Base-by-base conservation (phyloP, 2,888 invertebrate genomes). In the Strigamia transsilvanica region DNA sequence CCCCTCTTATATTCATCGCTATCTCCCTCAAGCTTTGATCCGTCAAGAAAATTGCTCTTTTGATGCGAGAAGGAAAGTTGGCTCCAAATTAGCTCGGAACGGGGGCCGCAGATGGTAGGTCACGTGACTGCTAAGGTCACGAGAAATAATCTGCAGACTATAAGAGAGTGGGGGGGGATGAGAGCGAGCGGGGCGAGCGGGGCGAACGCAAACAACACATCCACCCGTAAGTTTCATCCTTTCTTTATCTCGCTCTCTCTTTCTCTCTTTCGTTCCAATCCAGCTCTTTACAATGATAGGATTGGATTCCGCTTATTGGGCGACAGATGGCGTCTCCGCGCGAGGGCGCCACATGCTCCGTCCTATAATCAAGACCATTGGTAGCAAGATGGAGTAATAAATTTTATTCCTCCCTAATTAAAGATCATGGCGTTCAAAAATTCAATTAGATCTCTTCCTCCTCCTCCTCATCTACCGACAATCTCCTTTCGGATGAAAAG, bases 361-460 rank as follows among this genome's bases (percentile, higher is more conserved):
- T 73, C 23, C 73, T 73, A 73, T 73, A 73, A 73, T 73, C 73
- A 73, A 73, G 73, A 73, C 73, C 73, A 73, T 73, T 73, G 73
- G 73, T 73, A 73, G 73, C 73, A 73, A 73, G 73, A 73, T 73
- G 73, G 73, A 73, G 73, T 73, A 66, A 66, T 66, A 66, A 66
- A 32, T 73, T 73, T 73, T 73, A 73, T 73, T 73, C 13, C 27
- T 73, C 73, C 73, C 73, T 73, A 73, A 73, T 73, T 73, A 73
- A 73, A 73, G 73, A 73, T 73, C 73, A 73, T 73, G 73, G 32
- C 73, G 73, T 73, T 73, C 73, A 73, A 73, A 73, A 73, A 73
- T 73, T 73, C 73, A 73, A 73, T 73, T 73, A 73, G 27, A 73
- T 73, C 73, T 73, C 73, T 73, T 73, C 46, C 46, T 46, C 46